A percentile compares a stretch with the other conserved stretches of the same genome.
Conservation (phyloP, 2,888 invertebrate genomes). For the Platycnemis pennipes region DNA sequence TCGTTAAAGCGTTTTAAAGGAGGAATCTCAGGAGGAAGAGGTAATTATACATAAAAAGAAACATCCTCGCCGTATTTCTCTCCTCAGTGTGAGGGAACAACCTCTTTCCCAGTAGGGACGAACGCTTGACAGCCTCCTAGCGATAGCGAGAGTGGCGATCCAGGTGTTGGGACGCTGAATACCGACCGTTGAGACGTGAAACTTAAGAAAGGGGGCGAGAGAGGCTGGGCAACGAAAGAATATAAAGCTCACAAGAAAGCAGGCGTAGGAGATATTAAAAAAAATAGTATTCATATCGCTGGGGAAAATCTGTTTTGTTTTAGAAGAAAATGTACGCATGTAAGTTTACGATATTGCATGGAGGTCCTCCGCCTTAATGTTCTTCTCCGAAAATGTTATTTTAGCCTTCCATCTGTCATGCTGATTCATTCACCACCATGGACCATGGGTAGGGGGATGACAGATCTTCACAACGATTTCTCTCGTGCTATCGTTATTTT, state of each 20-base stretch:
- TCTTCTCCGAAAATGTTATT: no score
- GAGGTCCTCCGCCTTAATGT: no score
- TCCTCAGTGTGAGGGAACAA: not conserved
- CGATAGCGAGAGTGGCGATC: slow-evolving; percentile 15
- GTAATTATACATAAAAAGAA: not conserved
- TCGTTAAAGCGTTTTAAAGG: not conserved
- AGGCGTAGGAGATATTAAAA: not conserved
- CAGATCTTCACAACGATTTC: no score
- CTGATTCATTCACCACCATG: no score
- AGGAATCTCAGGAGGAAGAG: not conserved
- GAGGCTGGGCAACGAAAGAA: not conserved
- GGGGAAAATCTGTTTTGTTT: no score
- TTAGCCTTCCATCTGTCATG: no score
- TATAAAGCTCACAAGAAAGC: not conserved
- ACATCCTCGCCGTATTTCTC: not conserved
- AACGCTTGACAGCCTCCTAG: not conserved
- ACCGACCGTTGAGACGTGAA: not conserved
- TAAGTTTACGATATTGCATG: no score
- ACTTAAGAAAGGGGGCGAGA: not conserved
- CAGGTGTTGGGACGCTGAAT: not conserved
- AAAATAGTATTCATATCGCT: not conserved
- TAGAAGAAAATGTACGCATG: no score
- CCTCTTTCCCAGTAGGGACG: not conserved
- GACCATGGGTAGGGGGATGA: no score
- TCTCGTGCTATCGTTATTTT: no score